These are phyloP conservation scores for Agrenia bidenticulata DNA, from an alignment of 2,888 invertebrate species.

Conservation along the genomic window DNA sequence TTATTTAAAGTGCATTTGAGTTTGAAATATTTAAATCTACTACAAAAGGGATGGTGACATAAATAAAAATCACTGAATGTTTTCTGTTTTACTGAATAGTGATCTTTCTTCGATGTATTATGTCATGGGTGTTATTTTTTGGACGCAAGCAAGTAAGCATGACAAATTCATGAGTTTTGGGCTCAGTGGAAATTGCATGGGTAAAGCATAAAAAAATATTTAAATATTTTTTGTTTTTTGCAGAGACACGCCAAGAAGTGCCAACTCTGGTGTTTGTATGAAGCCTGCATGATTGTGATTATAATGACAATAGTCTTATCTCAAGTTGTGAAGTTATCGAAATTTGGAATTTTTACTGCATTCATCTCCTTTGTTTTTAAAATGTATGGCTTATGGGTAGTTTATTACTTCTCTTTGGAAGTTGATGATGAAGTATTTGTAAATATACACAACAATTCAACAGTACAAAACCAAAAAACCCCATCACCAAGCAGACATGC, in stretches of 20 bases:
- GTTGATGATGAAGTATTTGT: neutral
- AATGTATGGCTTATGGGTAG: conserved; percentile 20
- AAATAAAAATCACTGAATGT: too few relatives aligned
- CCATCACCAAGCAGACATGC: too few relatives aligned
- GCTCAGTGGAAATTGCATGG: neutral
- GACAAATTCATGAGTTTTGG: neutral
- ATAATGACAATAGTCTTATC: conserved; percentile 13
- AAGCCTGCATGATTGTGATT: conserved; percentile 9
- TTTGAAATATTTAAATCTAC: too few relatives aligned
- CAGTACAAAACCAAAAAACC: too few relatives aligned
- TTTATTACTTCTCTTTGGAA: conserved; percentile 23
- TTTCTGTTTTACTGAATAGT: neutral
- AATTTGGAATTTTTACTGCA: neutral
- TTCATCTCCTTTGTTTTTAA: conserved; percentile 13
- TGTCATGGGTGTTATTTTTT: conserved; percentile 5
- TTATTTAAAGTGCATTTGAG: too few relatives aligned
- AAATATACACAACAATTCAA: too few relatives aligned
- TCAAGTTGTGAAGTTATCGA: conserved; percentile 3
- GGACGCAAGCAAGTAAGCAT: conserved; percentile 10
- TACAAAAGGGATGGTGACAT: too few relatives aligned
- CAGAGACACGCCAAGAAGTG: conserved; percentile 17
- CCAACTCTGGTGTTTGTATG: conserved; percentile 17
- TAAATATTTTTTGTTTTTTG: neutral
- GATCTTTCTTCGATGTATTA: neutral
- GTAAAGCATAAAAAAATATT: neutral